Evolutionary conservation across 2,888 invertebrate genomes (phyloP).

Genomic region (Zhuqinia jingwanae): DNA sequence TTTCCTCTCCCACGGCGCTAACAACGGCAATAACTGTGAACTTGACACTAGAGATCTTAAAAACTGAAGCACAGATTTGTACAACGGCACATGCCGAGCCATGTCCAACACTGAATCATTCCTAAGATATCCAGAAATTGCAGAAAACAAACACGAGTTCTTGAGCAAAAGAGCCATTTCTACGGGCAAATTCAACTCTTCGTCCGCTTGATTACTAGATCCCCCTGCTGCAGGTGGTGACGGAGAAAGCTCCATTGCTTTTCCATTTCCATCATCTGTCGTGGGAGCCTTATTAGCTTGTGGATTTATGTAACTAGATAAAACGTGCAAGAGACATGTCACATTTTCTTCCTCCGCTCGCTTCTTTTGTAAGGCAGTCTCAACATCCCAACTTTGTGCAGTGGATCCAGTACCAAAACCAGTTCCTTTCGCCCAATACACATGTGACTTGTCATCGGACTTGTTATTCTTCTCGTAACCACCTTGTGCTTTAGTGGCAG

Average conservation of each 20-base stretch:
- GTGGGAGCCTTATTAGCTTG: slow-evolving; percentile 79
- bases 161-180: slow-evolving; percentile 89
- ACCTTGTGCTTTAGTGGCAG: slow-evolving; percentile 79
- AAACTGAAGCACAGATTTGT: slow-evolving; percentile 91
- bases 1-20: slow-evolving; percentile 83
- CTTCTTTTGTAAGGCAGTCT: slow-evolving; percentile 94
- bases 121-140: slow-evolving; percentile 93
- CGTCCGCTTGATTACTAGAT: slow-evolving; percentile 9
- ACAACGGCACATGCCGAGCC: slow-evolving; percentile 97
- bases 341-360: slow-evolving; percentile 97
- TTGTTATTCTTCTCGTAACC: slow-evolving; percentile 80
- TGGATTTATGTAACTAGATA: slow-evolving; percentile 94
- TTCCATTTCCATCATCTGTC: slow-evolving; percentile 30
- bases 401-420: slow-evolving; percentile 97
- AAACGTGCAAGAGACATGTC: slow-evolving; percentile 90
- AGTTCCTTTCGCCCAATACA: slow-evolving; percentile 98
- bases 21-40: slow-evolving; percentile 85
- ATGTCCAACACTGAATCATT: slow-evolving; percentile 97
- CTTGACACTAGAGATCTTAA: slow-evolving; percentile 88
- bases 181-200: slow-evolving; percentile 83
- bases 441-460: slow-evolving; percentile 87
- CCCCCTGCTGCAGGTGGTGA: not conserved
- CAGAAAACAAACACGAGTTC: slow-evolving; percentile 92
- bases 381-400: slow-evolving; percentile 97
- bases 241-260: slow-evolving; percentile 48